These are phyloP conservation scores for Semibalanus balanoides DNA, from an alignment of 1,140 invertebrate species.

Conservation along the genomic window DNA sequence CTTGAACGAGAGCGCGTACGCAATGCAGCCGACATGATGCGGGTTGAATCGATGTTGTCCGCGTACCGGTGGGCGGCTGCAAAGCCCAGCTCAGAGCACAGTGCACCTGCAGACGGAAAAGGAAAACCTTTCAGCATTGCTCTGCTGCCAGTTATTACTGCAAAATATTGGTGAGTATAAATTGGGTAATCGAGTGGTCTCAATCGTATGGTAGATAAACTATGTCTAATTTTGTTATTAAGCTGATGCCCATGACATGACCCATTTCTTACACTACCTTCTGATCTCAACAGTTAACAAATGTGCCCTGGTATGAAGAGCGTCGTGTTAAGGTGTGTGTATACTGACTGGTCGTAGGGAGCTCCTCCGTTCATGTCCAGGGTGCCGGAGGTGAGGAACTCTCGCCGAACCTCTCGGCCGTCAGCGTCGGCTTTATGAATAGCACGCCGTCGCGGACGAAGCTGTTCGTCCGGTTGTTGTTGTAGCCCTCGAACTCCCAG, in stretches of 20 bases:
- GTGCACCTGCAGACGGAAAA: too few relatives aligned
- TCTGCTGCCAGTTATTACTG: too few relatives aligned
- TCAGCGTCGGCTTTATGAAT: constrained; percentile 41
- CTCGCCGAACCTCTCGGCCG: constrained; percentile 41
- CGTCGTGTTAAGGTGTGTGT: too few relatives aligned
- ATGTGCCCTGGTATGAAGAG: too few relatives aligned
- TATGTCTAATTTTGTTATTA: too few relatives aligned
- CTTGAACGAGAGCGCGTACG: constrained; percentile 34
- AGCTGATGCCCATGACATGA: too few relatives aligned
- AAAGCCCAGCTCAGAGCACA: constrained; percentile 14
- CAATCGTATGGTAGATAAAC: background rate
- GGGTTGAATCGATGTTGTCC: constrained; percentile 35
- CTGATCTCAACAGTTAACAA: too few relatives aligned
- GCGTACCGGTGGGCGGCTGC: constrained; percentile 20
- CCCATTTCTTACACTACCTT: too few relatives aligned
- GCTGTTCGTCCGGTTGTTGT: constrained; percentile 26
- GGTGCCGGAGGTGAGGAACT: constrained; percentile 38
- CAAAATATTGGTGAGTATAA: too few relatives aligned
- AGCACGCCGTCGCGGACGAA: constrained; percentile 38
- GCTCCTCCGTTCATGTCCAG: constrained; percentile 42
- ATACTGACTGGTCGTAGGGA: constrained; percentile 37
- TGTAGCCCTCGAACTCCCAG: constrained; percentile 56
- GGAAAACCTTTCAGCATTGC: too few relatives aligned
- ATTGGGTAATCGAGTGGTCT: too few relatives aligned
- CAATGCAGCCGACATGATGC: constrained; percentile 47